Evolutionary conservation across 1,140 invertebrate genomes (phyloP).

Genomic region (Caenorhabditis tropicalis): DNA sequence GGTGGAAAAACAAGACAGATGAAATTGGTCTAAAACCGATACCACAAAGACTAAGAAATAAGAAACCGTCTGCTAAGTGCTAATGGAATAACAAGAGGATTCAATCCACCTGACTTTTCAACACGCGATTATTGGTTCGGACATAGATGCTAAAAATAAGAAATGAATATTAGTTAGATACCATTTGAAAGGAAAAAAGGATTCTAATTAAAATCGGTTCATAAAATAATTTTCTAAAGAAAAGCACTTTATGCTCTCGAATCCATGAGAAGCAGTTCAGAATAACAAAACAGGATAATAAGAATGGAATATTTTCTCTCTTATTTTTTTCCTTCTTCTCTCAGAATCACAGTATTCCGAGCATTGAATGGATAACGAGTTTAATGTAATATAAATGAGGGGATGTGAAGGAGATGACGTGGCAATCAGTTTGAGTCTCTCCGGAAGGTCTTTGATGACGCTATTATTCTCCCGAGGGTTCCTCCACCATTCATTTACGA

Average conservation of each 20-base stretch:
- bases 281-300: background rate
- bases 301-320: background rate
- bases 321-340: background rate
- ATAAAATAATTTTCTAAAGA: too few species aligned
- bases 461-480: too few species aligned
- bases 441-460: background rate
- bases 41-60: background rate
- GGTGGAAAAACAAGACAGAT: background rate
- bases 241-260: background rate
- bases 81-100: background rate
- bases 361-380: conserved; percentile 7
- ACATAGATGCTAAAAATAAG: too few species aligned
- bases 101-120: too few species aligned
- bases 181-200: too few species aligned
- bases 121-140: too few species aligned
- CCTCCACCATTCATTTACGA: background rate
- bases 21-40: background rate
- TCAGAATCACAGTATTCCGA: background rate
- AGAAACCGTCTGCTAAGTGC: background rate
- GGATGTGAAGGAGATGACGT: background rate
- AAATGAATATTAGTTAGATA: too few species aligned
- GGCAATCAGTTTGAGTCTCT: background rate
- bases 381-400: conserved; percentile 28
- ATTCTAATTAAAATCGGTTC: too few species aligned
- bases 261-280: background rate